These are phyloP conservation scores for Kuschelorhynchus macadamiae DNA, from an alignment of 2,888 invertebrate species.

Conservation along the genomic window DNA sequence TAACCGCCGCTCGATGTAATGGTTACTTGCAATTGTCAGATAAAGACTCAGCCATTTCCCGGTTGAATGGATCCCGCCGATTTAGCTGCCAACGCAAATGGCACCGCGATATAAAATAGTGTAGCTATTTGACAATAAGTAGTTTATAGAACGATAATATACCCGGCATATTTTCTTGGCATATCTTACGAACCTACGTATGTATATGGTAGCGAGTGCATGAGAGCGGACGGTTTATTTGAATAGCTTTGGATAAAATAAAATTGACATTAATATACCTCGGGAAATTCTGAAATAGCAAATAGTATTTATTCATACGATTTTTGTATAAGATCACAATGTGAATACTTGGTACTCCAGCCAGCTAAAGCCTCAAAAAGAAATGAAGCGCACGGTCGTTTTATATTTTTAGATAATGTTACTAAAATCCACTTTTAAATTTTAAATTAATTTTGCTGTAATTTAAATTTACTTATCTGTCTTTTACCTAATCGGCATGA, in stretches of 20 bases:
- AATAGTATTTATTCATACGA: too few relatives aligned
- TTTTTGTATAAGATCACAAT: not conserved
- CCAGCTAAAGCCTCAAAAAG: too few relatives aligned
- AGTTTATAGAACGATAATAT: slow-evolving; percentile 42
- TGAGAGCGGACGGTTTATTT: not conserved
- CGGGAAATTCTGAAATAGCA: too few relatives aligned
- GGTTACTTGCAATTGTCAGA: slow-evolving; percentile 49
- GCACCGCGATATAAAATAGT: slow-evolving; percentile 44
- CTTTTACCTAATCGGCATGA: too few relatives aligned
- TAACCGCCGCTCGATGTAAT: slow-evolving; percentile 23
- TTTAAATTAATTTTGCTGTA: too few relatives aligned
- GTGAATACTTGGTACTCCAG: slow-evolving; percentile 3
- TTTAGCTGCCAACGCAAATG: slow-evolving; percentile 49
- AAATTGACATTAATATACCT: not conserved
- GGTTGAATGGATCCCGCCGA: slow-evolving; percentile 44
- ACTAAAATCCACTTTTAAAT: too few relatives aligned
- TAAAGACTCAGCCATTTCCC: slow-evolving; percentile 49
- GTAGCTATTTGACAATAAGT: slow-evolving; percentile 46
- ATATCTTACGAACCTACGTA: slow-evolving; percentile 21
- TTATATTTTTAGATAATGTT: too few relatives aligned
- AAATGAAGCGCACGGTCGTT: too few relatives aligned
- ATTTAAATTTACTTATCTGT: too few relatives aligned
- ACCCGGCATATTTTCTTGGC: slow-evolving; percentile 38
- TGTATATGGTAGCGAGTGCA: slow-evolving; percentile 24
- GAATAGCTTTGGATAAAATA: not conserved